Base-by-base conservation (phyloP, 2,888 invertebrate genomes). In the Isotomurus palustris region DNA sequence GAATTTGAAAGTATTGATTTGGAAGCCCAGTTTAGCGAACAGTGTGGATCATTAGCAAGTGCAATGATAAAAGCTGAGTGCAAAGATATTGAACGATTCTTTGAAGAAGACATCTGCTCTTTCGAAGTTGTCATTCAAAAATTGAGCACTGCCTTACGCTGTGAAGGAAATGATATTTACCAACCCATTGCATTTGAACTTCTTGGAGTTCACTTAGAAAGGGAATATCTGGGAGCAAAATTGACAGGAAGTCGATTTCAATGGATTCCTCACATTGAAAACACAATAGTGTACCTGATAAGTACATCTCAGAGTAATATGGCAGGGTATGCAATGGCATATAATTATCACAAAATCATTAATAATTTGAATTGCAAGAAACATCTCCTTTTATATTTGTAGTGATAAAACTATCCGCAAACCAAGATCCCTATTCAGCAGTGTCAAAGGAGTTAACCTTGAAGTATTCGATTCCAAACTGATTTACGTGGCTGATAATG, bases 381-480 rank as follows among this genome's bases (percentile, higher is more conserved):
- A n/a, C n/a, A n/a, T n/a, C n/a, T n/a, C n/a, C n/a, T n/a, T n/a
- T n/a, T n/a, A n/a, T n/a, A n/a, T n/a, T n/a, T n/a, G n/a, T n/a
- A n/a, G n/a, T n/a, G n/a, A n/a, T n/a, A n/a, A n/a, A n/a, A n/a
- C n/a, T n/a, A n/a, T n/a, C n/a, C n/a, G n/a, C n/a, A n/a, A n/a
- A n/a, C n/a, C n/a, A n/a, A n/a, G n/a, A n/a, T n/a, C n/a, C n/a
- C n/a, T n/a, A n/a, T n/a, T n/a, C 44, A 59, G 28, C 14, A 62
- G 58, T 29, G 53, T 66, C 6, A 69, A 68, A 56, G 68, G 70
- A 10, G 53, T 69, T 10, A 69, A 69, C 38, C 44, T 70, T 1
- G 68, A 70, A 57, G 53, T 70, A 4, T 65, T 69, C 50, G 68
- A 70, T 43, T 64, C 67, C 27, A 70, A 69, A 43, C 47, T 68